A percentile compares a stretch with the other conserved stretches of the same genome.
Conservation (phyloP, 2,113 vertebrate genomes). For the Irena cyanogastra region DNA sequence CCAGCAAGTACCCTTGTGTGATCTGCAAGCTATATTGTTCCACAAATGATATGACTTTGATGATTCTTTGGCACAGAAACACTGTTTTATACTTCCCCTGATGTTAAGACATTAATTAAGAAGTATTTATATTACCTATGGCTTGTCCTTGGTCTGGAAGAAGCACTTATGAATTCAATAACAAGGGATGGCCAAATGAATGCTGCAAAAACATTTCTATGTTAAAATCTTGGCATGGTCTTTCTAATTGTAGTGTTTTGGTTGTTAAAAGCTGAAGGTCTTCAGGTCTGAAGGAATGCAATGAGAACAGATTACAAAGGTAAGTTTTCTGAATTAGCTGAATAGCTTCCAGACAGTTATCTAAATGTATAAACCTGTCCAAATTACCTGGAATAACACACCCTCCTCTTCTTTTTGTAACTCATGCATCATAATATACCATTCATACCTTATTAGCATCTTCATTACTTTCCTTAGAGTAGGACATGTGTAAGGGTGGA, state of each 20-base stretch:
- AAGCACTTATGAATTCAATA: background rate
- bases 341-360: background rate
- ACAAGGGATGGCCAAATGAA: background rate
- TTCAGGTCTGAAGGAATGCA: background rate
- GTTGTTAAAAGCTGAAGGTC: background rate
- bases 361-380: background rate
- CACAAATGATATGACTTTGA: background rate
- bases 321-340: background rate
- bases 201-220: background rate
- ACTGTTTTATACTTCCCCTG: background rate
- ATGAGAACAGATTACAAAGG: background rate
- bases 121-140: background rate
- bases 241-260: background rate
- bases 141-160: background rate
- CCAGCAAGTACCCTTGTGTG: background rate
- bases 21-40: background rate
- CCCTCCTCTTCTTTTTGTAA: background rate
- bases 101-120: background rate
- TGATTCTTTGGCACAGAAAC: background rate
- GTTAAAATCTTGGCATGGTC: background rate
- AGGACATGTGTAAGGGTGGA: conserved; percentile 25
- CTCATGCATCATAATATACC: background rate
- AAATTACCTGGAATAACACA: conserved; percentile 26
- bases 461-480: background rate
- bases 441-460: background rate